Evolutionary conservation across 2,888 invertebrate species (phyloP).

Genomic region (Lobophora halterata): DNA sequence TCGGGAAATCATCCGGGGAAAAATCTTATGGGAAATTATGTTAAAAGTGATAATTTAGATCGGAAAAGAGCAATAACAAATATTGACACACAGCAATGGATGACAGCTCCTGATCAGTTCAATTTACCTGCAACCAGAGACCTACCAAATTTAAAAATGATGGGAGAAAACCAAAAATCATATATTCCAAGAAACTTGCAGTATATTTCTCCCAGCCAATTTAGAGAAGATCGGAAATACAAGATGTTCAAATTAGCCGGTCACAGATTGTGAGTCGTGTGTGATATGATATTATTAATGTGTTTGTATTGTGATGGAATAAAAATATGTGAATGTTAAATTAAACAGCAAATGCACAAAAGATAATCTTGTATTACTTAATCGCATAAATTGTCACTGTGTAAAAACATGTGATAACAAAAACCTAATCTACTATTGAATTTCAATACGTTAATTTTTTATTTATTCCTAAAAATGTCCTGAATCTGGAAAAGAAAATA

Average conservation of each 20-base stretch:
- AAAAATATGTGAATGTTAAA: constrained; percentile 14
- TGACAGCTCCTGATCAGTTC: constrained; percentile 30
- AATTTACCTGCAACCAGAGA: constrained; percentile 28
- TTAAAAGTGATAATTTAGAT: constrained; percentile 47
- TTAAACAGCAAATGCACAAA: constrained; percentile 14
- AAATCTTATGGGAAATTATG: constrained; percentile 45
- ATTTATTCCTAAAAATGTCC: constrained; percentile 35
- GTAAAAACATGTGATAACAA: constrained; percentile 1
- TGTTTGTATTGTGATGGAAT: background rate
- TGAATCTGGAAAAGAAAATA: constrained; percentile 39
- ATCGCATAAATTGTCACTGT: constrained; percentile 5
- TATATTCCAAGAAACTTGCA: constrained; percentile 38
- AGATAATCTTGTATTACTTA: background rate
- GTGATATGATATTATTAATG: constrained; percentile 4
- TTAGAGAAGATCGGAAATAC: constrained; percentile 53
- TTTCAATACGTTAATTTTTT: constrained; percentile 8
- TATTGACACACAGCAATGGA: constrained; percentile 46
- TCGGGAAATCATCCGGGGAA: constrained; percentile 45
- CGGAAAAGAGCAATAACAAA: constrained; percentile 50
- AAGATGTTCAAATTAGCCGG: constrained; percentile 70
- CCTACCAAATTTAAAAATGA: constrained; percentile 10
- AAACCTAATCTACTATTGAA: constrained; percentile 2
- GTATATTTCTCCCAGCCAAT: constrained; percentile 41
- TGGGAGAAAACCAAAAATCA: constrained; percentile 14
- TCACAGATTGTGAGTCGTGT: constrained; percentile 47